phyloP scores from a whole-genome alignment of 1,140 invertebrate species.

The Gonatopus flavifemur region DNA sequence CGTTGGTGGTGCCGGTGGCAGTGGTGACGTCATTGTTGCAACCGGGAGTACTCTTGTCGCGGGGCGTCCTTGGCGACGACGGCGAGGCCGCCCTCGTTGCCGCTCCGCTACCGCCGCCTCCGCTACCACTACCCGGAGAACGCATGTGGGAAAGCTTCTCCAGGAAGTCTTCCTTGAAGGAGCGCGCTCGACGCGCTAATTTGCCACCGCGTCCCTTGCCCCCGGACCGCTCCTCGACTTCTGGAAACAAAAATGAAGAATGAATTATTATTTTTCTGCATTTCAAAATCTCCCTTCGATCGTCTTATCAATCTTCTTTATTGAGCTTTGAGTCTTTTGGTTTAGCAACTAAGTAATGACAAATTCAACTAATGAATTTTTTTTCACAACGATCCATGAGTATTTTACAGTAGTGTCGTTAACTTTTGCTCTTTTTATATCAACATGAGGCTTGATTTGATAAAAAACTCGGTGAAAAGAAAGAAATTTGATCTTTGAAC shows the following conservation, averaged over 20 bases:
- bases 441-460: no score
- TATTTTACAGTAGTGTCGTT: no score
- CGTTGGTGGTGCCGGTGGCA: constrained; percentile 6
- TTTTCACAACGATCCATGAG: no score
- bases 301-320: no score
- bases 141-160: constrained; percentile 86
- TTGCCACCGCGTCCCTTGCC: constrained; percentile 69
- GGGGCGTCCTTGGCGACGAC: constrained; percentile 50
- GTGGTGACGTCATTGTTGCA: neutral
- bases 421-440: no score
- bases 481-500: no score
- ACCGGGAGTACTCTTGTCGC: constrained; percentile 39
- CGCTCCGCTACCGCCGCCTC: constrained; percentile 34
- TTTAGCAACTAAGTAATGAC: no score
- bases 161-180: constrained; percentile 89
- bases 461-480: no score
- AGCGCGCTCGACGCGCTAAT: constrained; percentile 79
- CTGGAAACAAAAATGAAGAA: constrained; percentile 31
- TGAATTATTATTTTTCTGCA: neutral
- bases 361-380: no score
- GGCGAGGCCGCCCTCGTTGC: constrained; percentile 51
- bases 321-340: no score
- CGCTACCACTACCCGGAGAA: constrained; percentile 61
- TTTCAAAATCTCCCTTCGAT: neutral
- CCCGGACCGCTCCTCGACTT: constrained; percentile 50